Percentiles rank a stretch among this genome's conserved stretches.
phyloP scores from a whole-genome alignment of 2,797 vertebrate species.

The Pantherophis vulpinus region DNA sequence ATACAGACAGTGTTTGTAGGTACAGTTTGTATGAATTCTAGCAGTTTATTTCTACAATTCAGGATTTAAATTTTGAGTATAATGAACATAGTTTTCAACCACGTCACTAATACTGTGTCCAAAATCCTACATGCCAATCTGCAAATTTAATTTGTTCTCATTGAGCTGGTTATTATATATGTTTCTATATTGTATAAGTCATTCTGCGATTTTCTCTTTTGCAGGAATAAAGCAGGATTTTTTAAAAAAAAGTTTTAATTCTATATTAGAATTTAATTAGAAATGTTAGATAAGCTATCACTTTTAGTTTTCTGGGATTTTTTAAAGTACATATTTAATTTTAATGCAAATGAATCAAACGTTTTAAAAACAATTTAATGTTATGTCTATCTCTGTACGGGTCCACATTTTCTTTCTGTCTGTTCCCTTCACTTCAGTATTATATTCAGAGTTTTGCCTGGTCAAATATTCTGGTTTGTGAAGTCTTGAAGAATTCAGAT shows the following conservation, averaged over 20 bases:
- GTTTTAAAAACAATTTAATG: neutral
- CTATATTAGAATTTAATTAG: neutral
- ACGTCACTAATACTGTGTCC: neutral
- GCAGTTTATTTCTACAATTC: neutral
- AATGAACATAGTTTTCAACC: neutral
- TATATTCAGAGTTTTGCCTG: neutral
- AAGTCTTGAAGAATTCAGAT: neutral
- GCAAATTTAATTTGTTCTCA: neutral
- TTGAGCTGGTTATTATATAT: neutral
- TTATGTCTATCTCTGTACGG: neutral
- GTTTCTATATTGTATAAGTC: neutral
- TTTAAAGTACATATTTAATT: neutral
- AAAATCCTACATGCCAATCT: neutral
- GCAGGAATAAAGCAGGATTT: neutral
- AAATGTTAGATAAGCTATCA: neutral
- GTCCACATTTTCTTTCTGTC: neutral
- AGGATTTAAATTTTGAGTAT: neutral
- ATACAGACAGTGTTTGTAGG: neutral
- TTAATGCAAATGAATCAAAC: neutral
- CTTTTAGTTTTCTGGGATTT: neutral
- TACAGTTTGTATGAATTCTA: neutral
- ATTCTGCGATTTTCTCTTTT: neutral
- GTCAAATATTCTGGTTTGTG: neutral
- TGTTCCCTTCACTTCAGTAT: neutral
- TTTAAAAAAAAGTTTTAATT: neutral